These are phyloP conservation scores for Lepisosteus oculatus DNA, from an alignment of 2,113 vertebrate species.

Conservation along the genomic window DNA sequence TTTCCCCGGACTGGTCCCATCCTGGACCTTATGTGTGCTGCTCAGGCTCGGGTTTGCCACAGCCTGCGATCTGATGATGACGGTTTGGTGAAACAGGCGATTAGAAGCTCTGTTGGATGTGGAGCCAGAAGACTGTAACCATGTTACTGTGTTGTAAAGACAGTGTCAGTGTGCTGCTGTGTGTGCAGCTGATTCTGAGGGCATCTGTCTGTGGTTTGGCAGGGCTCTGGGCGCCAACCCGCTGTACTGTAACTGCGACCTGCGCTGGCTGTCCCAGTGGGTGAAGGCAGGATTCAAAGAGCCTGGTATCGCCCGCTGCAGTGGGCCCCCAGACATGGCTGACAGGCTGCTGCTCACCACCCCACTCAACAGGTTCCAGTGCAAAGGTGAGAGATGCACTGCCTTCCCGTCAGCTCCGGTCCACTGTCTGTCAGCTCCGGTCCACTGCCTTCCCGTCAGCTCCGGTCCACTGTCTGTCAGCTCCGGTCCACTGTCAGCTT, in stretches of 20 bases:
- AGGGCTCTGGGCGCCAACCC: conserved; percentile 96
- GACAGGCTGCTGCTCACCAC: conserved; percentile 93
- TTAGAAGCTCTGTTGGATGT: too few species aligned
- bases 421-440: too few species aligned
- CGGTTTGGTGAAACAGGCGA: too few species aligned
- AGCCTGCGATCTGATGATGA: too few species aligned
- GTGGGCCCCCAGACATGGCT: conserved; percentile 85
- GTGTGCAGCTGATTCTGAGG: too few species aligned
- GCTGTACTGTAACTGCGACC: conserved; percentile 87
- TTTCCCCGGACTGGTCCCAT: too few species aligned
- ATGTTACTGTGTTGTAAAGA: not conserved
- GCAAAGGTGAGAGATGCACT: conserved; percentile 74
- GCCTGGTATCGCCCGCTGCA: conserved; percentile 93
- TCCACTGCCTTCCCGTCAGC: not conserved
- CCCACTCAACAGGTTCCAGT: conserved; percentile 88
- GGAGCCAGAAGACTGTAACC: too few species aligned
- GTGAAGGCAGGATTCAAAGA: conserved; percentile 96
- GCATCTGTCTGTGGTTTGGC: not conserved
- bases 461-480: not conserved
- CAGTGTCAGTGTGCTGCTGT: not conserved
- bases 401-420: too few species aligned
- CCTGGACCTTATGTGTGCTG: too few species aligned
- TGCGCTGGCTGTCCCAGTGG: conserved; percentile 98
- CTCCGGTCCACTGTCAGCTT: not conserved
- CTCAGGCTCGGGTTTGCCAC: too few species aligned